Evolutionary conservation across 2,888 invertebrate species (phyloP).

Genomic region (Stenotaenia linearis): DNA sequence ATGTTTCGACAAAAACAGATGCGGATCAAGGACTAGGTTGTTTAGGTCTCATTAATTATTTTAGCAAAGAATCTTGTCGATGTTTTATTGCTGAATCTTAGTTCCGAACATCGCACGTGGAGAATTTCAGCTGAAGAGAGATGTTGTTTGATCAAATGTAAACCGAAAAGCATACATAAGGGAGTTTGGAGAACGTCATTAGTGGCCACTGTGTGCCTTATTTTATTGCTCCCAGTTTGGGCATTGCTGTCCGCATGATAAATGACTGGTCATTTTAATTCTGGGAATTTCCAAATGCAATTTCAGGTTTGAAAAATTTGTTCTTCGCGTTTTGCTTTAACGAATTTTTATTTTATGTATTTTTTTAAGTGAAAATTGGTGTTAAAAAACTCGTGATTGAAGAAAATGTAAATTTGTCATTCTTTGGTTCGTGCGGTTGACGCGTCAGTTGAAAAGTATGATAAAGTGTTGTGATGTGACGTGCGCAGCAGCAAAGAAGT

Average conservation of each 20-base stretch:
- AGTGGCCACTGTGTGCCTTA: not conserved
- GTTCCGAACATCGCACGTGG: too few species aligned
- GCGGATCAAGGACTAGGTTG: not conserved
- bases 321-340: not conserved
- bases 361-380: not conserved
- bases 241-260: not conserved
- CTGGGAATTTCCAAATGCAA: not conserved
- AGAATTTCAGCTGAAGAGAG: too few species aligned
- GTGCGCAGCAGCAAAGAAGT: not conserved
- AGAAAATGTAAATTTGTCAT: not conserved
- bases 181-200: not conserved
- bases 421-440: slow-evolving; percentile 8
- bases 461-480: not conserved
- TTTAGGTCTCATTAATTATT: not conserved
- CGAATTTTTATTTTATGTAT: not conserved
- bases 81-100: too few species aligned
- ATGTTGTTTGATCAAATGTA: not conserved
- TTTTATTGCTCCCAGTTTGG: slow-evolving; percentile 5
- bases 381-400: not conserved
- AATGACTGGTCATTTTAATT: not conserved
- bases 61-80: not conserved
- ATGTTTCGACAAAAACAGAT: not conserved
- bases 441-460: not conserved
- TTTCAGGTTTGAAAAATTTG: not conserved
- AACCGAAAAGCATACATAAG: not conserved